Evolutionary conservation across 2,888 invertebrate genomes (phyloP).

Genomic region (Hydroisotoma schaefferi): DNA sequence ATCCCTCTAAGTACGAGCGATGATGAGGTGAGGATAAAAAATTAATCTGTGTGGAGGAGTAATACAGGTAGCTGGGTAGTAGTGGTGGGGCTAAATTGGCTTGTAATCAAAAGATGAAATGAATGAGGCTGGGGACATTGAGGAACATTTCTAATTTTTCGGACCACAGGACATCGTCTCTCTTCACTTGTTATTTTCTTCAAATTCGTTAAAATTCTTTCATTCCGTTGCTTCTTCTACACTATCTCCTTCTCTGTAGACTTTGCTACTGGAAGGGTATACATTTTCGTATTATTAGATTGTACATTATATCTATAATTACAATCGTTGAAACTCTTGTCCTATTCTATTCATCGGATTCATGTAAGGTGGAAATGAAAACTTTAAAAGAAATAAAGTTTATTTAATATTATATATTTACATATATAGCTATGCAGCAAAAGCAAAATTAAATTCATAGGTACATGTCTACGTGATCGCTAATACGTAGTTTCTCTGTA

Average conservation of each 20-base stretch:
- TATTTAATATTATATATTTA: too few relatives aligned
- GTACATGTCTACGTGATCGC: too few relatives aligned
- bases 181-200: not conserved
- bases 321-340: too few relatives aligned
- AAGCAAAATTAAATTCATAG: too few relatives aligned
- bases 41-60: not conserved
- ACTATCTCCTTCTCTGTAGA: not conserved
- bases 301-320: too few relatives aligned
- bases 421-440: too few relatives aligned
- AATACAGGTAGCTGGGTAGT: not conserved
- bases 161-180: slow-evolving; percentile 15
- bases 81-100: not conserved
- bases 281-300: too few relatives aligned
- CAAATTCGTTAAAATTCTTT: not conserved
- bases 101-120: slow-evolving; percentile 6
- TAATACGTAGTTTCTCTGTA: too few relatives aligned
- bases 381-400: too few relatives aligned
- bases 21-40: not conserved
- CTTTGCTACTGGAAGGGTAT: not conserved
- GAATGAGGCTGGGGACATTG: slow-evolving; percentile 2
- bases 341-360: too few relatives aligned
- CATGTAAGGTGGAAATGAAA: too few relatives aligned
- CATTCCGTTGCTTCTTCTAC: not conserved
- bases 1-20: too few relatives aligned
- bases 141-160: slow-evolving; percentile 17